Evolutionary conservation across 2,113 vertebrate genomes (phyloP), one percentile per base, ranked within the genome.

Genomic region (Mixornis gularis): DNA sequence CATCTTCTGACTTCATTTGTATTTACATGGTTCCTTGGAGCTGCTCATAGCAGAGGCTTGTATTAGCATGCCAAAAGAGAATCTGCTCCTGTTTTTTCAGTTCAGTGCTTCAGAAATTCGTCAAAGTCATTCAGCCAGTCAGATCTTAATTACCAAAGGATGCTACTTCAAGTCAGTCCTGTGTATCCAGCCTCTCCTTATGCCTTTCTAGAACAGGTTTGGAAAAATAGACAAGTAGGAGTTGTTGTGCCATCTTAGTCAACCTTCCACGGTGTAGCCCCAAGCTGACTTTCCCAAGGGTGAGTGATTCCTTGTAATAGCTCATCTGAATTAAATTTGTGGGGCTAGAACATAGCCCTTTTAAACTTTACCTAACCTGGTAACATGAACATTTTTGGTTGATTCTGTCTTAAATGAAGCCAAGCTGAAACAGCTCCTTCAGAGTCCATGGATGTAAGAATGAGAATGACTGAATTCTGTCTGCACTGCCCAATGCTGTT

Each of bases 1-100:
- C 60, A 63, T 78, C 83, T 76, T 88, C 76, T 86, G 72, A 49
- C 38, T 95, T 93, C 36, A 55, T 94, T 94, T 94, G 44, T 77
- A 85, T 93, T 93, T 91, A 58, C 76, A 52, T 29, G 51, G 79
- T 66, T 95, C 43, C 66, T 74, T 55, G 68, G 82, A 87, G 55
- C 38, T 11, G 19, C 63, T 82, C 48, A 53, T 25, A 87, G 53
- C 60, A 70, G 51, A 87, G 71, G 30, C 40, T 78, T 87, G 7
- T 82, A 70, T 73, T 66, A 93, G 74, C 52, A 83, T 46, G 76
- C 68, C 79, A 56, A 66, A 88, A 80, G 77, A 93, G 64, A 84
- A 74, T 38, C 56, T 68, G 80, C 55, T 80, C 32, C 64, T 59
- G 46, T 48, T 77, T 79, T 71, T 90, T 80, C 81, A 71, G 51